Conservation (phyloP, 2,113 vertebrate species). For the Pitta sordida region DNA sequence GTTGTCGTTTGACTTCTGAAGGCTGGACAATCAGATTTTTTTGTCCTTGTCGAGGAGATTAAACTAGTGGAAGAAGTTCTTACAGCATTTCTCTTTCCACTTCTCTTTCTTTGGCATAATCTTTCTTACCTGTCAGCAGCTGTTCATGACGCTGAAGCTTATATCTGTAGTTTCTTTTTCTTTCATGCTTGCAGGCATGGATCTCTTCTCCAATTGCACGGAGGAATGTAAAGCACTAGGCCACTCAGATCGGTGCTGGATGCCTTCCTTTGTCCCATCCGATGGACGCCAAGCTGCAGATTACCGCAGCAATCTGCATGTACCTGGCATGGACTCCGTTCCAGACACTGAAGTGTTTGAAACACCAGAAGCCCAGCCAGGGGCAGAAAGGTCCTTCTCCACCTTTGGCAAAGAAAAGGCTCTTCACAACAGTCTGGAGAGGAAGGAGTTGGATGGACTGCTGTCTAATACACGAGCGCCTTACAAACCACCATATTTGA, state of each 20-base stretch:
- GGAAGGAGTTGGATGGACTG: conserved; percentile 93
- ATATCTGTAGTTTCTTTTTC: conserved; percentile 44
- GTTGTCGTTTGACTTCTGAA: not conserved
- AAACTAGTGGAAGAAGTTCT: not conserved
- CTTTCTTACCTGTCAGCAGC: not conserved
- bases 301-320: conserved; percentile 98
- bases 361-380: conserved; percentile 83
- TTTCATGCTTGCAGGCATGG: conserved; percentile 79
- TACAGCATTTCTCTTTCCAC: not conserved
- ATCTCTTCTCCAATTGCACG: conserved; percentile 98
- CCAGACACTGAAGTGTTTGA: conserved; percentile 98
- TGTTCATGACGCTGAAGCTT: not conserved
- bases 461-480: conserved; percentile 90
- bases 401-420: conserved; percentile 96
- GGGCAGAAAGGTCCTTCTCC: conserved; percentile 90
- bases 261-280: conserved; percentile 93
- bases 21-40: not conserved
- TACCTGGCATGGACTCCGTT: conserved; percentile 98
- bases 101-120: not conserved
- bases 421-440: conserved; percentile 91
- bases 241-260: conserved; percentile 99
- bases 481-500: conserved; percentile 93
- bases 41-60: not conserved
- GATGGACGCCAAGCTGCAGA: conserved; percentile 94
- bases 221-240: conserved; percentile 98